phyloP scores from a whole-genome alignment of 2,888 invertebrate species.

The Chelonus formosanus region DNA sequence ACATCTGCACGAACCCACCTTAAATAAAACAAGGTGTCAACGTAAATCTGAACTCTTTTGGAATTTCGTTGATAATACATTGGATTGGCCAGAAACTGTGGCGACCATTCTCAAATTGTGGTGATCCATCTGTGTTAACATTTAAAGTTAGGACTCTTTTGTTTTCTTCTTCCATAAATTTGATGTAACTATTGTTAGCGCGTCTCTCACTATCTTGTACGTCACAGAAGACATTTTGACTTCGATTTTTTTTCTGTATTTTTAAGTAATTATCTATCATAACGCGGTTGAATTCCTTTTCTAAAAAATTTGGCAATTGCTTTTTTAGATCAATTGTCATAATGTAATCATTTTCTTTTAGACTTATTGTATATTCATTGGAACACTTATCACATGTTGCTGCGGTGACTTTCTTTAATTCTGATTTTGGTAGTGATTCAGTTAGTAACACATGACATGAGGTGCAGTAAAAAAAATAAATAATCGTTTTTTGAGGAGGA shows the following conservation, averaged over 20 bases:
- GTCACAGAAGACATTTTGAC: constrained; percentile 3
- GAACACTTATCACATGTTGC: constrained; percentile 2
- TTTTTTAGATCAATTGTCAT: constrained; percentile 33
- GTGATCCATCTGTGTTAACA: too few relatives aligned
- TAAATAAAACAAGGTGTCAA: too few relatives aligned
- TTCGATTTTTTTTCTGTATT: too few relatives aligned
- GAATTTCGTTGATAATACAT: too few relatives aligned
- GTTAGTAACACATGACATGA: not conserved
- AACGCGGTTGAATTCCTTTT: not conserved
- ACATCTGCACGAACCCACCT: too few relatives aligned
- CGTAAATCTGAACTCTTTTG: too few relatives aligned
- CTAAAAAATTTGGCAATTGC: constrained; percentile 30
- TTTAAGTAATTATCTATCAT: constrained; percentile 1
- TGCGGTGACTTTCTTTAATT: not conserved
- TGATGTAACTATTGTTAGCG: constrained; percentile 16
- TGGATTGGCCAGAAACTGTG: too few relatives aligned
- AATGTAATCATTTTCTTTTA: constrained; percentile 29
- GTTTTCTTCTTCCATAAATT: too few relatives aligned
- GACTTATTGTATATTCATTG: not conserved
- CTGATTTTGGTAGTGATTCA: not conserved
- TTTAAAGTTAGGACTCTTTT: too few relatives aligned
- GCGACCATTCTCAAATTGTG: too few relatives aligned
- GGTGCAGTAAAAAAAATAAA: constrained; percentile 17
- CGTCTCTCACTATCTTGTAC: constrained; percentile 29
- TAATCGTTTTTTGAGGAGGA: constrained; percentile 7